phyloP scores from a whole-genome alignment of 1,140 invertebrate species.

The Halesus radiatus region DNA sequence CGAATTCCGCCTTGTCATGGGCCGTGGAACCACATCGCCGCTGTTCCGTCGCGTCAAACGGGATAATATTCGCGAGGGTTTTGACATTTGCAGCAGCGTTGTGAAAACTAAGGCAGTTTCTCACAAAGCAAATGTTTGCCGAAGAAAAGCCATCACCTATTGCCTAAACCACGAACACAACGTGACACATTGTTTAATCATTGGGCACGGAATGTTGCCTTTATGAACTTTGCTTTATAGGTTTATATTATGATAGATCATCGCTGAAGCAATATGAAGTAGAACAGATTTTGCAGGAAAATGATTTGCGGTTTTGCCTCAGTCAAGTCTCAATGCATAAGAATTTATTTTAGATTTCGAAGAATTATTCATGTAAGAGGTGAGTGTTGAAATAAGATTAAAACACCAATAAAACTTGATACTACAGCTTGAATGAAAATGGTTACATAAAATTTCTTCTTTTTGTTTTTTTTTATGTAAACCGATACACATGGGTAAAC shows the following conservation, averaged over 20 bases:
- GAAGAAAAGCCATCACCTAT: constrained; percentile 17
- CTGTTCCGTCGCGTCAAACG: constrained; percentile 16
- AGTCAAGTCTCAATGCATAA: too few species aligned
- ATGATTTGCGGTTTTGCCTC: constrained; percentile 17
- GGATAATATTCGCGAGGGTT: neutral
- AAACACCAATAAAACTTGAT: too few species aligned
- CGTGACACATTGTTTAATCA: constrained; percentile 34
- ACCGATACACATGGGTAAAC: too few species aligned
- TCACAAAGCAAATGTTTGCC: constrained; percentile 25
- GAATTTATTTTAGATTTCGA: too few species aligned
- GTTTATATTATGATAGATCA: constrained; percentile 1
- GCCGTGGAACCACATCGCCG: neutral
- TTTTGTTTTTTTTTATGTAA: too few species aligned
- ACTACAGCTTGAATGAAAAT: too few species aligned
- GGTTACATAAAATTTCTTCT: too few species aligned
- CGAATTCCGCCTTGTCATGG: neutral
- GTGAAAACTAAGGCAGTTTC: constrained; percentile 31
- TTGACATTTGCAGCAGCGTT: constrained; percentile 26
- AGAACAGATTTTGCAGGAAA: neutral
- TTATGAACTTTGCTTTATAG: neutral
- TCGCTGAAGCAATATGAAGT: neutral
- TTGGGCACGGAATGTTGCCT: constrained; percentile 10
- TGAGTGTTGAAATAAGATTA: too few species aligned
- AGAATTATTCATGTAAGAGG: too few species aligned
- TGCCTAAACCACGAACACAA: constrained; percentile 10